Evolutionary conservation across 2,113 vertebrate genomes (phyloP), one percentile per base, ranked within the genome.

Genomic region (Catagonus wagneri): DNA sequence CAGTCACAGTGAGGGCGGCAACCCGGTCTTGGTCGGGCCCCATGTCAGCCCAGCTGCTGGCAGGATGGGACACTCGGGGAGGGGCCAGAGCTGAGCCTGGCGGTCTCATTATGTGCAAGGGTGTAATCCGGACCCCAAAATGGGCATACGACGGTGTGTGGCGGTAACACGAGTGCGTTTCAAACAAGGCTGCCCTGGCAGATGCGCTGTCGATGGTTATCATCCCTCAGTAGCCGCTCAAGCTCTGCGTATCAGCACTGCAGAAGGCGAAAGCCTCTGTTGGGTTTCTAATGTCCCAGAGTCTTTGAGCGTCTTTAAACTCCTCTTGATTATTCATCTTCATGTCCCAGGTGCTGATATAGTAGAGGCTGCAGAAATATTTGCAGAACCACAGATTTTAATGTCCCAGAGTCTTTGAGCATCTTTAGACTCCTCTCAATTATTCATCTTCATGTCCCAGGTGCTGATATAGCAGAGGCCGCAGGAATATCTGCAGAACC

Each of bases 21-120:
- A 2, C 2, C 0, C 0, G 0, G 13, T 14, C 27, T 19, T 3
- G 29, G 36, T 11, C 2, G 6, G 20, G 34, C 58, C 54, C 6
- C 0, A 5, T 6, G 9, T 61, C 58, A 8, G 71, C 76, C 7
- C 0, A 10, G 10, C 75, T 17, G 22, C 3, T 15, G 50, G 16
- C 19, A 54, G n/a, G 36, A 15, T 11, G 9, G 3, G 27, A 56
- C 8, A 0, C 13, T 61, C 25, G 1, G 36, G 39, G 20, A 27
- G 36, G 6, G 34, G 5, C 50, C 25, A 16, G 54, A 72, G 34
- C 71, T 2, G 34, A 84, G 50, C n/a, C n/a, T 56, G n/a, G 36
- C 8, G 0, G 25, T 54, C 50, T 36, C 6, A 2, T 12, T 12
- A 8, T 7, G 20, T 56, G 19, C 11, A 27, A 27, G 27, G 65